Conservation (phyloP, 1,140 invertebrate genomes). For the Pissodes strobi region DNA sequence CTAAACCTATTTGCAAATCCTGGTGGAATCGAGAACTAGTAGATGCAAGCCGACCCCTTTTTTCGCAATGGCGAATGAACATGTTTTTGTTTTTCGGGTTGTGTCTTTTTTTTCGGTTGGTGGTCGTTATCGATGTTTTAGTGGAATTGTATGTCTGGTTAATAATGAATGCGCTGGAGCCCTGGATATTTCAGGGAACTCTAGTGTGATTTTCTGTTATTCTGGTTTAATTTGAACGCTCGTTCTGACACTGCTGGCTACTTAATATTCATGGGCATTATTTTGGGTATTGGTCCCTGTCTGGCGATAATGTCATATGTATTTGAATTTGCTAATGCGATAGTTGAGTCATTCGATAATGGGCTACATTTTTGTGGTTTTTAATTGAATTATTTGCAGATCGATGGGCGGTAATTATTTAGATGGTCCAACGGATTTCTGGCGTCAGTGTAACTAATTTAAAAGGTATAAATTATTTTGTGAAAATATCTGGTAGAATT, state of each 20-base stretch:
- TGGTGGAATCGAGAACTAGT: constrained; percentile 12
- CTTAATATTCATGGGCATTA: constrained; percentile 41
- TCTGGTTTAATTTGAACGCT: constrained; percentile 43
- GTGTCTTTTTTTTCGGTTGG: constrained; percentile 43
- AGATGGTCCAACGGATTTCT: too few relatives aligned
- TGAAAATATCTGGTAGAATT: too few relatives aligned
- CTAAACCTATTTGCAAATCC: constrained; percentile 22
- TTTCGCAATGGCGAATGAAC: constrained; percentile 27
- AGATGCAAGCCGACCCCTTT: constrained; percentile 8
- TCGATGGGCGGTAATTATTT: too few relatives aligned
- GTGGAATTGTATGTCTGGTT: constrained; percentile 53
- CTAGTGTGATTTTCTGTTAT: constrained; percentile 53
- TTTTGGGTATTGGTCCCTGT: constrained; percentile 23
- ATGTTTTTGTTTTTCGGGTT: constrained; percentile 38
- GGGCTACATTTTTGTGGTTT: constrained; percentile 22
- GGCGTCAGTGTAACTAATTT: too few relatives aligned
- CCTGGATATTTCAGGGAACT: constrained; percentile 49
- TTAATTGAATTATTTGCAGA: constrained; percentile 13
- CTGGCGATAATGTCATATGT: constrained; percentile 32
- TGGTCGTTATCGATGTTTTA: constrained; percentile 54
- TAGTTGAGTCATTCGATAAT: constrained; percentile 13
- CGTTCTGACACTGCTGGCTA: constrained; percentile 28
- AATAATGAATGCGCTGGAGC: constrained; percentile 50
- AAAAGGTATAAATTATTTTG: too few relatives aligned
- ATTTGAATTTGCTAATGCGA: constrained; percentile 29